Evolutionary conservation across 2,113 vertebrate species (phyloP).

Genomic region (Pteronura brasiliensis): DNA sequence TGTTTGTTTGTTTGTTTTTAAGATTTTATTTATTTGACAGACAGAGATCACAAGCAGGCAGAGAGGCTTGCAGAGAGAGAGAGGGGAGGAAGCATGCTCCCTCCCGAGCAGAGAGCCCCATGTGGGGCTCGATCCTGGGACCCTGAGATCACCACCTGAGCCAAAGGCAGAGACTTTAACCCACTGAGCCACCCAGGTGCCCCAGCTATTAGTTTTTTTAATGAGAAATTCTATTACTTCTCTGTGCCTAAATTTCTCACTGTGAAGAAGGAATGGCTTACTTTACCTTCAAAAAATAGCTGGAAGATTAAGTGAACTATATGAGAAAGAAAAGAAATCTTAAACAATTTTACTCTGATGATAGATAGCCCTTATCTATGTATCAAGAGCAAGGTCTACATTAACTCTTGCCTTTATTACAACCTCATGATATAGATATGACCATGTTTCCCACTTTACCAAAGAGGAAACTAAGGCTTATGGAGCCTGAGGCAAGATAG

Average conservation of each 20-base stretch:
- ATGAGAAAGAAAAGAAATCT: neutral
- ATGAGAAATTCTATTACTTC: neutral
- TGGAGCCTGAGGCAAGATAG: neutral
- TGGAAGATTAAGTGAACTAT: neutral
- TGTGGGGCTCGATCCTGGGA: no score
- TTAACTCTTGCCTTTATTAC: neutral
- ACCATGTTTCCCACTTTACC: neutral
- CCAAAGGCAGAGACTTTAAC: no score
- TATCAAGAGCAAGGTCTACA: neutral
- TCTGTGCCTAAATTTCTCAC: neutral
- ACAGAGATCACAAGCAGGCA: no score
- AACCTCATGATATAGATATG: neutral
- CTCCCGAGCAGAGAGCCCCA: no score
- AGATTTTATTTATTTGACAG: no score
- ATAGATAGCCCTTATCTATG: neutral
- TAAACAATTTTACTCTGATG: neutral
- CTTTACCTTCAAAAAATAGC: neutral
- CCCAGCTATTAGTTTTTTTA: no score
- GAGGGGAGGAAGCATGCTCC: no score
- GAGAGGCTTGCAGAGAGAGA: no score
- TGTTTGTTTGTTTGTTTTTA: no score
- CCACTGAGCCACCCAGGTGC: no score
- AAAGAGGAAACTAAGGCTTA: neutral
- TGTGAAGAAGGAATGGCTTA: neutral
- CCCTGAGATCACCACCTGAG: no score